These are phyloP conservation scores for Notodonta dromedarius DNA, from an alignment of 2,888 invertebrate genomes.

Conservation along the genomic window DNA sequence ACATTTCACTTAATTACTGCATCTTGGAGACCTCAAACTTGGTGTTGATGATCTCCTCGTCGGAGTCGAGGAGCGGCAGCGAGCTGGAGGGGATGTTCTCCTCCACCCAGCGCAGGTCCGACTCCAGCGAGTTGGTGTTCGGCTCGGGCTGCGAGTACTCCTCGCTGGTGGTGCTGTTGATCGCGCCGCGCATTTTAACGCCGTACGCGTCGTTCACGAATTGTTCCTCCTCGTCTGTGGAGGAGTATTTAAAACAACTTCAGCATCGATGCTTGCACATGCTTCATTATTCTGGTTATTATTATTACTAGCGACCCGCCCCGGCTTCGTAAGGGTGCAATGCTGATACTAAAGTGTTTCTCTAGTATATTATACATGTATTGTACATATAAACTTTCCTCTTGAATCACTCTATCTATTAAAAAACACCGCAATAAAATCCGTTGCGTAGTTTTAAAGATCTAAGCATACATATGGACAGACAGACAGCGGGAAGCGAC, in stretches of 20 bases:
- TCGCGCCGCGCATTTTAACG: conserved; percentile 87
- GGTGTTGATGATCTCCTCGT: conserved; percentile 92
- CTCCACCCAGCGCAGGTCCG: conserved; percentile 92
- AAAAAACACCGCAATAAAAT: too few relatives aligned
- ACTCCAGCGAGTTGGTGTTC: conserved; percentile 63
- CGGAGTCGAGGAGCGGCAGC: conserved; percentile 87
- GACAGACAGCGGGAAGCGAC: too few relatives aligned
- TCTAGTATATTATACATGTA: too few relatives aligned
- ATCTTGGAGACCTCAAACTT: conserved; percentile 95
- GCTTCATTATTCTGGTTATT: too few relatives aligned
- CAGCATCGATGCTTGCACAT: too few relatives aligned
- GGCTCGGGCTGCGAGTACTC: conserved; percentile 45
- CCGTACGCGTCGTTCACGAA: conserved; percentile 95
- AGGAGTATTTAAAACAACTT: background rate
- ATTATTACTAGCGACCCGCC: too few relatives aligned
- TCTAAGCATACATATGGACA: too few relatives aligned
- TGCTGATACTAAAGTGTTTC: too few relatives aligned
- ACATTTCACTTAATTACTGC: conserved; percentile 84
- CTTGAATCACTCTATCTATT: too few relatives aligned
- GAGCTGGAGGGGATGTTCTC: conserved; percentile 95
- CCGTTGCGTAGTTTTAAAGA: too few relatives aligned
- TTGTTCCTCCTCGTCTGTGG: conserved; percentile 91
- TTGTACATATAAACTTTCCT: too few relatives aligned
- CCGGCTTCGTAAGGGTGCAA: too few relatives aligned
- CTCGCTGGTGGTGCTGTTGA: conserved; percentile 46